Evolutionary conservation across 92 coral and sea anemone species (phyloP), one percentile per base, ranked within the genome.

Genomic region (Phenganax stokvisi): DNA sequence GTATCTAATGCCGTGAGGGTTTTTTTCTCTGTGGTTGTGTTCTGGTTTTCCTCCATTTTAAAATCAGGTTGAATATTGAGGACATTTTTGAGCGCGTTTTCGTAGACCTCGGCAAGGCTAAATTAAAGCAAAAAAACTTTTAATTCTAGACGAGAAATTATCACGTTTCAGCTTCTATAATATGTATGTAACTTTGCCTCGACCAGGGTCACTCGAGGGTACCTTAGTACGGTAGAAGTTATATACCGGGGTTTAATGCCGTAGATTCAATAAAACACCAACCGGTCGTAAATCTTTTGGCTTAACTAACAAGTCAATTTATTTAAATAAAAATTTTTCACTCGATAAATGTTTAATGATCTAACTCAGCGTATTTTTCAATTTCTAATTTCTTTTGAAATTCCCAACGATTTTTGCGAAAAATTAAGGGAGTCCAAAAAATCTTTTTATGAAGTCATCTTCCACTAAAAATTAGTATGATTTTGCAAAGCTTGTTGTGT

Each of bases 81-180:
- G 0, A 91, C 97, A 61, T 91, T 91, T 20, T 89, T 86, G 9
- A 91, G 83, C n/a, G 97, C 92, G 15, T 90, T 90, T 83, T 91
- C 93, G 88, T 91, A 91, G 6, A 91, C 92, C 61, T 91, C 97
- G 31, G 97, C 92, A 80, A 91, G 87, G 73, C 97, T 91, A 82
- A 63, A 76, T 83, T 51, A 27, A 52, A 80, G 51, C 27, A 56
- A 37, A 29, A 74, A 64, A 31, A 17, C 12, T 9, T 67, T 67
- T 20, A 67, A 27, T 10, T 10, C 30, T 13, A 6, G 12, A 9
- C 0, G 30, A 11, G 51, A 0, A 37, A 37, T 37, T 37, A 37
- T 37, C 47, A 1, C 47, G 47, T 37, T 37, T 37, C 47, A 37
- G 47, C 47, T 37, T 37, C 5, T 37, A 37, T 37, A 37, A 37